Evolutionary conservation across 2,888 invertebrate genomes (phyloP), one percentile per base, ranked within the genome.

Genomic region (Ganaspis brasiliensis): DNA sequence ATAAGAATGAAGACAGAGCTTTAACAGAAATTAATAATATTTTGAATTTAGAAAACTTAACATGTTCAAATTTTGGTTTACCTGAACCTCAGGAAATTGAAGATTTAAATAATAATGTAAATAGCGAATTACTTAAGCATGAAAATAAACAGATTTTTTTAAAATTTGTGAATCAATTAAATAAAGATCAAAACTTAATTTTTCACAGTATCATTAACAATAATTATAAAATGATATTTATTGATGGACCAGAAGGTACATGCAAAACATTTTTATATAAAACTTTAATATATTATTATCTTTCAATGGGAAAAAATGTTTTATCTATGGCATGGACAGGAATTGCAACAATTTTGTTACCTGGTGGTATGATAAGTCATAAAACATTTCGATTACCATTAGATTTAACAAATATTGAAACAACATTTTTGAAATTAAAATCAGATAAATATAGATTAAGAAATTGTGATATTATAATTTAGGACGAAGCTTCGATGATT

Each of bases 181-280:
- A n/a, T n/a, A n/a, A n/a, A n/a, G n/a, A n/a, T n/a, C 70, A 40
- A 35, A 55, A 55, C 12, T 74, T 35, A 19, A 55, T 31, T 16
- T 63, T 49, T 24, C 31, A 31, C 2, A 31, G 6, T 6, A 31
- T 31, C 6, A 31, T 31, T 31, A 4, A 2, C 2, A 6, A 31
- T 31, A 31, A 31, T 31, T 31, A 31, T 6, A 31, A 31, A 31
- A 31, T 31, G 31, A 6, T 52, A 49, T 35, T 61, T 21, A 21
- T 74, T 74, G 31, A 31, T 31, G 31, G 31, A 31, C 31, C 31
- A 31, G 31, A 6, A 31, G 31, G 31, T 2, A 31, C 31, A 31
- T 2, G 31, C 3, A 31, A 31, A 31, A 31, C 31, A 4, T 31
- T 70, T 70, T n/a, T 45, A 49, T 9, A 21, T 45, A 45, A 45